Evolutionary conservation across 2,888 invertebrate genomes (phyloP).

Genomic region (Blastobasis adustella): DNA sequence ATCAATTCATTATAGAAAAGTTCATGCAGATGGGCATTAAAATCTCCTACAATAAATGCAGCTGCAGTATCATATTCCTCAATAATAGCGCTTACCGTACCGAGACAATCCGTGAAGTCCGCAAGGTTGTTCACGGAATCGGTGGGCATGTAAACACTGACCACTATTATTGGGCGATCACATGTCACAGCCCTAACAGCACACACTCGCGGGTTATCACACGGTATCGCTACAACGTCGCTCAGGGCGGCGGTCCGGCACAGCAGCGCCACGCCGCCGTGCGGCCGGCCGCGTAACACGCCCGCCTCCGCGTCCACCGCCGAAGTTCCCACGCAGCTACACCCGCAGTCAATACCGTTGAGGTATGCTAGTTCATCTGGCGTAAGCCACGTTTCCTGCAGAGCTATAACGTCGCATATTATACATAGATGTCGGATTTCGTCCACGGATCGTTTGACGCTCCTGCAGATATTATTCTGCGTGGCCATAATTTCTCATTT

Average conservation of each 20-base stretch:
- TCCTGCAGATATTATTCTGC: too few relatives aligned
- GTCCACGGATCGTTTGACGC: too few relatives aligned
- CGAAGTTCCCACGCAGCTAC: too few relatives aligned
- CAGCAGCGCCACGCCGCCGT: background rate
- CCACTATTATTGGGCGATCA: background rate
- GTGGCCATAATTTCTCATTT: too few relatives aligned
- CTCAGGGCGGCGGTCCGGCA: background rate
- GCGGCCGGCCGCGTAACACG: background rate
- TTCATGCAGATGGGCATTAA: constrained; percentile 3
- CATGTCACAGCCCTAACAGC: too few relatives aligned
- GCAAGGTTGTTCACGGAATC: background rate
- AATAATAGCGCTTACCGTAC: background rate
- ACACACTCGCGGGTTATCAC: too few relatives aligned
- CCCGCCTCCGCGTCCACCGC: too few relatives aligned
- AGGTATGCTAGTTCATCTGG: too few relatives aligned
- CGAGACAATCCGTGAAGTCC: constrained; percentile 2
- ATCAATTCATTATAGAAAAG: constrained; percentile 4
- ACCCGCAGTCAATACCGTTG: too few relatives aligned
- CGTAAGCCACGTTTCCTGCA: too few relatives aligned
- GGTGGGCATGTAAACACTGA: constrained; percentile 2
- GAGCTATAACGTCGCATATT: too few relatives aligned
- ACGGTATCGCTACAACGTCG: background rate
- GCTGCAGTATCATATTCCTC: background rate
- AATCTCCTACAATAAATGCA: background rate
- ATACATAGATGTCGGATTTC: too few relatives aligned